Evolutionary conservation across 2,888 invertebrate species (phyloP), one percentile per base, ranked within the genome.

Genomic region (Cyaniris semiargus): DNA sequence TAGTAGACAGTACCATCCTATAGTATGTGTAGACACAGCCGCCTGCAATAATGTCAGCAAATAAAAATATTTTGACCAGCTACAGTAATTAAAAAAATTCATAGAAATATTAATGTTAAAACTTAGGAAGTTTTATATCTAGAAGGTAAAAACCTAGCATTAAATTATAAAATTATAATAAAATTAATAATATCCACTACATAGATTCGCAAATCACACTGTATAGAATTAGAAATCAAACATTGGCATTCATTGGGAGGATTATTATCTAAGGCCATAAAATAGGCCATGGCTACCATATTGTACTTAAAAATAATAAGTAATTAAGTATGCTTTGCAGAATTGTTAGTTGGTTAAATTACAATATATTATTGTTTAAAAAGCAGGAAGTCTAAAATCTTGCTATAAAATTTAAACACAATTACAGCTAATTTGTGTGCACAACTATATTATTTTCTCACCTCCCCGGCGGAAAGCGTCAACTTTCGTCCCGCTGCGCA

Each of bases 121-220:
- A 48, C 48, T 13, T 60, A 60, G 23, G 10, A 23, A 23, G 21
- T 60, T 60, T 23, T 23, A 60, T 21, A 38, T n/a, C 71, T 38
- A 38, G n/a, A 71, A 71, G 13, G 71, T 71, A 71, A 71, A n/a
- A 21, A 38, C n/a, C n/a, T 71, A 71, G 18, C 4, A 31, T n/a
- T 70, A 70, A 15, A 70, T 34, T 3, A 18, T 21, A 6, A 71
- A n/a, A 8, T n/a, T 38, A 71, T 13, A 31, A 34, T 8, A 6
- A 70, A 34, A 70, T 21, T 21, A 58, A 58, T 10, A 58, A n/a
- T 21, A 58, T n/a, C 56, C n/a, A n/a, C 18, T n/a, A n/a, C n/a
- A n/a, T 56, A 58, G 56, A 58, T 58, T 58, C 58, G 8, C 58
- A 58, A 58, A 58, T 58, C 58, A 23, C 58, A 21, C 23, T 6